Evolutionary conservation across 2,797 vertebrate species (phyloP).

Genomic region (Leptoclinus maculatus): DNA sequence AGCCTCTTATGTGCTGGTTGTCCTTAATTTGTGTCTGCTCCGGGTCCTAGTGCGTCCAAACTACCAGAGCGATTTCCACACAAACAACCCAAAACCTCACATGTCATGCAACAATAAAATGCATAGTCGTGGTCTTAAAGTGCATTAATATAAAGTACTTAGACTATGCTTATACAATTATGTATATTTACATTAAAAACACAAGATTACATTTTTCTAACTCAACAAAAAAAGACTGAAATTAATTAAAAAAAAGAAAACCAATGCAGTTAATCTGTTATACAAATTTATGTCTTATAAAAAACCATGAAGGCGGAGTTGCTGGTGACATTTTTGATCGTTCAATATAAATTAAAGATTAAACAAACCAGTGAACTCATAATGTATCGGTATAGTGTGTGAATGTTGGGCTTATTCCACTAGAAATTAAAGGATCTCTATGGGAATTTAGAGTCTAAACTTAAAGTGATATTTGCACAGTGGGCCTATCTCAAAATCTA

Average conservation of each 20-base stretch:
- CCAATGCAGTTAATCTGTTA: too few relatives aligned
- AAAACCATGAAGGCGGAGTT: not conserved
- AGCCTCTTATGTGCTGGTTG: slow-evolving; percentile 86
- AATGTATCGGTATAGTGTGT: not conserved
- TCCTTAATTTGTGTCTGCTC: slow-evolving; percentile 83
- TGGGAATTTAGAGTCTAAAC: not conserved
- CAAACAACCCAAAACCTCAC: slow-evolving; percentile 50
- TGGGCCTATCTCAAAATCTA: not conserved
- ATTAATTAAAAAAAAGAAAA: not conserved
- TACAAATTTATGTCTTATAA: not conserved
- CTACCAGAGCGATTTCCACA: slow-evolving; percentile 32
- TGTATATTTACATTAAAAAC: not conserved
- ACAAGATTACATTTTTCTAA: not conserved
- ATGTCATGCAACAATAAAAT: slow-evolving; percentile 40
- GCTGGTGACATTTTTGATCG: not conserved
- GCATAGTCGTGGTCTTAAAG: not conserved
- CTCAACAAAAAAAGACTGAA: not conserved
- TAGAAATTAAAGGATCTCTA: not conserved
- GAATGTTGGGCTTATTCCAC: not conserved
- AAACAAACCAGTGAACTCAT: not conserved
- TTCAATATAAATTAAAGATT: not conserved
- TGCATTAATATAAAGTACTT: slow-evolving; percentile 13
- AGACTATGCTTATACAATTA: not conserved
- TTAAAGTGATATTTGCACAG: not conserved
- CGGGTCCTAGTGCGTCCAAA: slow-evolving; percentile 83